Evolutionary conservation across 2,888 invertebrate species (phyloP).

Genomic region (Vanessa cardui): DNA sequence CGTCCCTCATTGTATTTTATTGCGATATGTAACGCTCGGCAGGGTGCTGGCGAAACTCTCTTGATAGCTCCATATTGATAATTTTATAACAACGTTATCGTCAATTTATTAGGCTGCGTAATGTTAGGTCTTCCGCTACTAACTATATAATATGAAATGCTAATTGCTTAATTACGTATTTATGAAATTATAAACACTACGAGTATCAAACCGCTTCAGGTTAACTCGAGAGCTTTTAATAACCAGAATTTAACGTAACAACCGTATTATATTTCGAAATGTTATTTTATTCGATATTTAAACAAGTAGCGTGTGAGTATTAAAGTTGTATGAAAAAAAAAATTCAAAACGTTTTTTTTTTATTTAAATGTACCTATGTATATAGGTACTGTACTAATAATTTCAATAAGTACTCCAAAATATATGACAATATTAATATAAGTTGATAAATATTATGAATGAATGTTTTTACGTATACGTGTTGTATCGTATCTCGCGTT

Average conservation of each 20-base stretch:
- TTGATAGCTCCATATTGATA: conserved; percentile 38
- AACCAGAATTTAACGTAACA: too few species aligned
- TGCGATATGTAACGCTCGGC: conserved; percentile 51
- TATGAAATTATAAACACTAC: background rate
- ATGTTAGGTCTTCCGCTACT: conserved; percentile 23
- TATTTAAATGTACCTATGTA: too few species aligned
- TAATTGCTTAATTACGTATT: conserved; percentile 11
- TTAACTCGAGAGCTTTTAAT: too few species aligned
- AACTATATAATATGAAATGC: conserved; percentile 4
- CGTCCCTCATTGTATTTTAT: conserved; percentile 46
- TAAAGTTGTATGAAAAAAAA: too few species aligned
- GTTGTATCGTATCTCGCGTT: conserved; percentile 15
- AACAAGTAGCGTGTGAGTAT: too few species aligned
- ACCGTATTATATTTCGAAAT: too few species aligned
- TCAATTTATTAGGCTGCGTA: conserved; percentile 31
- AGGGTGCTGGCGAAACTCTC: conserved; percentile 39
- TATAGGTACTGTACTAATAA: too few species aligned
- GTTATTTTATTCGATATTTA: too few species aligned
- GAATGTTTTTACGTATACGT: conserved; percentile 1
- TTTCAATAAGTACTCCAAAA: background rate
- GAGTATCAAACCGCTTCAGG: too few species aligned
- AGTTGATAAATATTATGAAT: too few species aligned
- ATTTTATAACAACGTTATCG: conserved; percentile 29
- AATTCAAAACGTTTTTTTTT: too few species aligned
- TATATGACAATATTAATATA: too few species aligned